Evolutionary conservation across 2,797 vertebrate genomes (phyloP).

Genomic region (Anguilla megastoma): DNA sequence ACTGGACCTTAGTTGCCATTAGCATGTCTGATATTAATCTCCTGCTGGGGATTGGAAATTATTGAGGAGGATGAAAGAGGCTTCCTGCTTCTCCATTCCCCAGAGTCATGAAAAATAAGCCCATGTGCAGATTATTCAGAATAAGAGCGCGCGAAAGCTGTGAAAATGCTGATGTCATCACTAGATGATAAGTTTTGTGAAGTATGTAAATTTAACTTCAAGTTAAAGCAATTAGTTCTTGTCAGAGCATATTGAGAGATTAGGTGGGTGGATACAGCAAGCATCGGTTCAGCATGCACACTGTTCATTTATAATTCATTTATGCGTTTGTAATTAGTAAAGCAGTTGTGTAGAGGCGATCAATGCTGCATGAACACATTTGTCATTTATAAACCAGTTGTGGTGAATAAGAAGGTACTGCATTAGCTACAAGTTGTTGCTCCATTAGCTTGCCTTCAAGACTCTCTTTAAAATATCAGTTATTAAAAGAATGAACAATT

Average conservation of each 20-base stretch:
- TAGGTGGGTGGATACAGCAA: background rate
- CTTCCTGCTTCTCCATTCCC: background rate
- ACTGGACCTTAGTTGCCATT: background rate
- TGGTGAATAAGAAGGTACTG: too few relatives aligned
- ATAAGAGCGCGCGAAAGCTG: background rate
- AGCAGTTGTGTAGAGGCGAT: background rate
- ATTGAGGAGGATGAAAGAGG: background rate
- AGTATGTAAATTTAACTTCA: background rate
- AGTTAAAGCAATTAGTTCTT: background rate
- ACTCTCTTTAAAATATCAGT: too few relatives aligned
- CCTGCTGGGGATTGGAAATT: background rate
- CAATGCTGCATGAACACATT: background rate
- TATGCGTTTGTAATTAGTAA: background rate
- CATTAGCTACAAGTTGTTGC: too few relatives aligned
- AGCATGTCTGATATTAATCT: background rate
- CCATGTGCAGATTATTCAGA: background rate
- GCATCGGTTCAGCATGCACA: background rate
- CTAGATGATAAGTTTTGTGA: background rate
- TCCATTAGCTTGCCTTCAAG: too few relatives aligned
- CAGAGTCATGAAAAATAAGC: background rate
- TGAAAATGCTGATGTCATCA: background rate
- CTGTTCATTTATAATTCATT: background rate
- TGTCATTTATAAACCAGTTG: background rate
- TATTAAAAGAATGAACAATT: too few relatives aligned
- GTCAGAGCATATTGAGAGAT: background rate